Percentiles rank a stretch among this genome's conserved stretches.
Evolutionary conservation across 2,797 vertebrate species (phyloP).

Genomic region (Onychomys arenicola): DNA sequence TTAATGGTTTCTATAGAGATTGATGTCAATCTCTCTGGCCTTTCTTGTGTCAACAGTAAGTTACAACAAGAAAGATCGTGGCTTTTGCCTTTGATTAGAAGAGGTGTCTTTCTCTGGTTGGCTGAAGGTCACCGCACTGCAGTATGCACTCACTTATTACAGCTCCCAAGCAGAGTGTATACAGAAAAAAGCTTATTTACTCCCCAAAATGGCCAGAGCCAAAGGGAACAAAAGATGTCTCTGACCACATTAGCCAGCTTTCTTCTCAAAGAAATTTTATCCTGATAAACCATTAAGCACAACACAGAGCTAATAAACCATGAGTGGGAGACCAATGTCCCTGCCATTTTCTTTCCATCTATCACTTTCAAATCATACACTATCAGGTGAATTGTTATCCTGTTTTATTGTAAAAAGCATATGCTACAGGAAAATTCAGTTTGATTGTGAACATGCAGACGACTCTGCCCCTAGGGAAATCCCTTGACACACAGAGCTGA

Average conservation of each 20-base stretch:
- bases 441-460: constrained; percentile 60
- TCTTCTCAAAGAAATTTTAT: constrained; percentile 74
- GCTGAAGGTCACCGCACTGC: constrained; percentile 91
- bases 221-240: constrained; percentile 75
- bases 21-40: constrained; percentile 91
- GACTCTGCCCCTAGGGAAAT: constrained; percentile 43
- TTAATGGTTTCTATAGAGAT: constrained; percentile 92
- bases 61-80: constrained; percentile 90
- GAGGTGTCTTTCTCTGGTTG: constrained; percentile 90
- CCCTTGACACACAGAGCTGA: neutral
- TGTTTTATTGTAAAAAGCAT: constrained; percentile 68
- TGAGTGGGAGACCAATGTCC: constrained; percentile 72
- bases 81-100: constrained; percentile 92
- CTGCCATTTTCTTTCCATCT: constrained; percentile 61
- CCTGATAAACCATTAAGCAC: constrained; percentile 80
- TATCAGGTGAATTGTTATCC: constrained; percentile 58
- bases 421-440: constrained; percentile 55
- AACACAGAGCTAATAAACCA: constrained; percentile 84
- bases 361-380: constrained; percentile 77
- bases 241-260: constrained; percentile 63
- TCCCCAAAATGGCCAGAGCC: constrained; percentile 81
- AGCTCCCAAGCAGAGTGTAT: constrained; percentile 86
- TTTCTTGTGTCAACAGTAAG: constrained; percentile 92
- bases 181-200: constrained; percentile 85
- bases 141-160: constrained; percentile 87